phyloP scores from a whole-genome alignment of 2,888 invertebrate species.

The Hirtodrosophila trivittata region DNA sequence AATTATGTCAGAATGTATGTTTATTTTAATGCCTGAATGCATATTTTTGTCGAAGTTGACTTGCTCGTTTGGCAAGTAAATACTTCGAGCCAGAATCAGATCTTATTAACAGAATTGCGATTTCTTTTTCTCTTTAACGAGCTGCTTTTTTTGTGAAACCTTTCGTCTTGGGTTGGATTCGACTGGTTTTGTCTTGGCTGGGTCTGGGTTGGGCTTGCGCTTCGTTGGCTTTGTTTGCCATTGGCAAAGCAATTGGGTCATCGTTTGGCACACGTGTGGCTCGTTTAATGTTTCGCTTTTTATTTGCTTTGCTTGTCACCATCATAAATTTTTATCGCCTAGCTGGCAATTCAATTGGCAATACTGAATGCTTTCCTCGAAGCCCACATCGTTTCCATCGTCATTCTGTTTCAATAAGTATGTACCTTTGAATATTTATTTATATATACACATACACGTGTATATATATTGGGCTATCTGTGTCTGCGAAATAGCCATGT shows the following conservation, averaged over 20 bases:
- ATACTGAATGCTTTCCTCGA: constrained; percentile 43
- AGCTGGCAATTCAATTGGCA: constrained; percentile 48
- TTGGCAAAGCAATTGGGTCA: constrained; percentile 67
- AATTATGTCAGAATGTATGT: neutral
- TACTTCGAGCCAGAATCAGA: constrained; percentile 9
- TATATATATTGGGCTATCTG: constrained; percentile 2
- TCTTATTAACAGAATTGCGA: constrained; percentile 36
- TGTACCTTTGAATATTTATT: neutral
- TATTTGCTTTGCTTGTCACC: constrained; percentile 55
- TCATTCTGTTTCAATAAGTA: constrained; percentile 18
- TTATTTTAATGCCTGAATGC: constrained; percentile 10
- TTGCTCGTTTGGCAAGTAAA: constrained; percentile 32
- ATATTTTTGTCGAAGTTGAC: constrained; percentile 7
- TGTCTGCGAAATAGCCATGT: neutral
- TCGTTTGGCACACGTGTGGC: constrained; percentile 77
- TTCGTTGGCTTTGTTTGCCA: constrained; percentile 49
- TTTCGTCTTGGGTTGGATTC: constrained; percentile 14
- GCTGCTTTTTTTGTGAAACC: constrained; percentile 22
- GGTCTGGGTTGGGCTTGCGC: constrained; percentile 29
- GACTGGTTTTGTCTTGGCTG: constrained; percentile 10
- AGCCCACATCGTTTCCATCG: constrained; percentile 2
- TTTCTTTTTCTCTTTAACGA: constrained; percentile 25
- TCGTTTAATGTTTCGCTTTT: constrained; percentile 64
- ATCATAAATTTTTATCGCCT: constrained; percentile 66
- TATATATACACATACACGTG: constrained; percentile 7